Evolutionary conservation across 2,797 vertebrate species (phyloP), one percentile per base, ranked within the genome.

Genomic region (Micrastur ruficollis): DNA sequence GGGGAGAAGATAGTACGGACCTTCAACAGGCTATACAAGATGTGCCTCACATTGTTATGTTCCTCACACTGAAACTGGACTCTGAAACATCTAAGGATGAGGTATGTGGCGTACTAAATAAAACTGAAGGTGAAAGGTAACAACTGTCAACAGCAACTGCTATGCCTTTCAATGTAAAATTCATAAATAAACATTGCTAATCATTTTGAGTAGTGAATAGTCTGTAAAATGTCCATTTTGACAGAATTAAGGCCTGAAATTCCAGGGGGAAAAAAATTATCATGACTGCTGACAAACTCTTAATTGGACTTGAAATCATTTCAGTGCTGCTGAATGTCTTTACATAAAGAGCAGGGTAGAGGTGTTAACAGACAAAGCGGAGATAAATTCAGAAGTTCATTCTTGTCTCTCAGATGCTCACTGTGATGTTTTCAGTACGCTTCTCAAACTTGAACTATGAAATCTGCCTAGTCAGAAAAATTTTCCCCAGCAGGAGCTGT

Each of bases 21-120:
- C 96, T 98, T 32, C 98, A 99, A 93, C 98, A 99, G 98, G 98
- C 98, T 66, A 81, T 98, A 7, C 98, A 98, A 52, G 98, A 98
- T 6, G 86, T 98, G 72, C 99, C 99, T 11, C 99, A 99, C 67
- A 95, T 99, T 5, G 87, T 98, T 93, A 99, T 99, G 99, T 99
- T 99, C 94, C 99, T 99, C 92, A 98, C 98, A 0, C 98, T 99
- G 3, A 99, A 99, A 89, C 98, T 99, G 91, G 99, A 99, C 97
- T 99, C 99, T 0, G 98, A 99, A 22, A 95, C 98, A 0, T 97
- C 98, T 9, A 98, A 98, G 93, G 99, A 99, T 52, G 99, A 99
- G 99, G 99, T 98, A 93, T 32, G 93, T 89, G 74, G 12, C 76
- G 42, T 29, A 14, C 53, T 78, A 19, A 56, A 14, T 16, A n/a